These are phyloP conservation scores for Drosophila subquinaria DNA, from an alignment of 2,888 invertebrate species.

Conservation along the genomic window DNA sequence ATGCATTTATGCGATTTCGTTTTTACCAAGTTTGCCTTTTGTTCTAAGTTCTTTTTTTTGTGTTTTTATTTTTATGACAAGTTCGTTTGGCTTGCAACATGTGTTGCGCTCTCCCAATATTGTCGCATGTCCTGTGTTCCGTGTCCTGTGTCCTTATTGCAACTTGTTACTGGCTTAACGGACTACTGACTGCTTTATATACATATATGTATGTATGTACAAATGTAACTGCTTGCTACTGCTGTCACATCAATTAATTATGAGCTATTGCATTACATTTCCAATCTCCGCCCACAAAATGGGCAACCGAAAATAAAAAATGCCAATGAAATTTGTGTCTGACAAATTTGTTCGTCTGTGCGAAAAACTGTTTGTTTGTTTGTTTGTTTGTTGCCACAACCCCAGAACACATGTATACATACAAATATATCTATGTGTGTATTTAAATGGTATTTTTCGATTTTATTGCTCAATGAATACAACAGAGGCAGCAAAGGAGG, in stretches of 20 bases:
- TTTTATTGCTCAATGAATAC: slow-evolving; percentile 74
- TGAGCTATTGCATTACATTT: slow-evolving; percentile 49
- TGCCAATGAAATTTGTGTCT: slow-evolving; percentile 47
- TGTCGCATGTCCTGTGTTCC: slow-evolving; percentile 12
- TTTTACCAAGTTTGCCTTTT: slow-evolving; percentile 52
- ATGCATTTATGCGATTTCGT: slow-evolving; percentile 72
- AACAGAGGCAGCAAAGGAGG: neutral
- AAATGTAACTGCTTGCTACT: neutral
- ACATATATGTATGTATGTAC: too few species aligned
- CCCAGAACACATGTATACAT: slow-evolving; percentile 33
- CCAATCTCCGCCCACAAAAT: slow-evolving; percentile 5
- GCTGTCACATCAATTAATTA: slow-evolving; percentile 59
- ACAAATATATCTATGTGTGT: slow-evolving; percentile 14
- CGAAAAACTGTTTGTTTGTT: slow-evolving; percentile 35
- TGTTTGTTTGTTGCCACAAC: slow-evolving; percentile 41
- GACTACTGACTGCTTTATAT: slow-evolving; percentile 2
- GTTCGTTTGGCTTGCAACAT: slow-evolving; percentile 62
- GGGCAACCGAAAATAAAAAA: slow-evolving; percentile 41
- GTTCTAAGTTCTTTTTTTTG: slow-evolving; percentile 31
- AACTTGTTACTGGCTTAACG: slow-evolving; percentile 35
- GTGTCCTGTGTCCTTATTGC: neutral
- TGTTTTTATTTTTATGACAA: slow-evolving; percentile 73
- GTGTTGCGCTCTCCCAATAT: slow-evolving; percentile 44
- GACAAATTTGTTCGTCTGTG: slow-evolving; percentile 50
- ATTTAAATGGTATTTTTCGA: slow-evolving; percentile 58